These are phyloP conservation scores for Pluvialis apricaria DNA, from an alignment of 2,113 vertebrate species.

Conservation along the genomic window DNA sequence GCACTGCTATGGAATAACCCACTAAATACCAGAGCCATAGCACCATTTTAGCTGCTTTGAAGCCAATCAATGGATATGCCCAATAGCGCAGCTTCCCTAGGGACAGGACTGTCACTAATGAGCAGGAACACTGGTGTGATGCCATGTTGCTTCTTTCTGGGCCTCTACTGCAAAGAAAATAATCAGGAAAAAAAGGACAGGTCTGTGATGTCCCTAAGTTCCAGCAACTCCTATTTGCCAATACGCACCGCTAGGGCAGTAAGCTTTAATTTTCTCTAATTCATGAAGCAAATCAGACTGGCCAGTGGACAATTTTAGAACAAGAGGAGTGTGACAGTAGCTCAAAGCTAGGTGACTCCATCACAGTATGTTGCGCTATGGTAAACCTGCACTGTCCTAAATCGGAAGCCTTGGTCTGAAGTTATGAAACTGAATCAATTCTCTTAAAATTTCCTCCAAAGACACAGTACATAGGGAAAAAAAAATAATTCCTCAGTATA, in stretches of 20 bases:
- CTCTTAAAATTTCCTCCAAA: not conserved
- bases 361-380: accelerated
- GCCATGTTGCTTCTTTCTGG: not conserved
- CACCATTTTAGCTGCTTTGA: not conserved
- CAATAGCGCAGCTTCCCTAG: not conserved
- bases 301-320: not conserved
- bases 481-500: not conserved
- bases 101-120: not conserved
- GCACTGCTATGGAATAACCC: not conserved
- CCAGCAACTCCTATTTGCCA: not conserved
- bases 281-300: not conserved
- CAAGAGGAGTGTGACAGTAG: not conserved
- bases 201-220: not conserved
- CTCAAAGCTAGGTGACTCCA: not conserved
- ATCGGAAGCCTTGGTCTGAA: not conserved
- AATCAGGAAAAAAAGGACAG: not conserved
- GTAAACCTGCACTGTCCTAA: not conserved
- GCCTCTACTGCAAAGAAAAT: not conserved
- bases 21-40: not conserved
- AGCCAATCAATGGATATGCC: not conserved
- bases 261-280: conserved; percentile 6
- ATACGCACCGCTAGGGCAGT: not conserved
- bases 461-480: not conserved
- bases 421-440: not conserved
- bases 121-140: not conserved